A percentile compares a stretch with the other conserved stretches of the same genome.
phyloP scores from a whole-genome alignment of 2,888 invertebrate genomes.

The Nymphalis c-album region DNA sequence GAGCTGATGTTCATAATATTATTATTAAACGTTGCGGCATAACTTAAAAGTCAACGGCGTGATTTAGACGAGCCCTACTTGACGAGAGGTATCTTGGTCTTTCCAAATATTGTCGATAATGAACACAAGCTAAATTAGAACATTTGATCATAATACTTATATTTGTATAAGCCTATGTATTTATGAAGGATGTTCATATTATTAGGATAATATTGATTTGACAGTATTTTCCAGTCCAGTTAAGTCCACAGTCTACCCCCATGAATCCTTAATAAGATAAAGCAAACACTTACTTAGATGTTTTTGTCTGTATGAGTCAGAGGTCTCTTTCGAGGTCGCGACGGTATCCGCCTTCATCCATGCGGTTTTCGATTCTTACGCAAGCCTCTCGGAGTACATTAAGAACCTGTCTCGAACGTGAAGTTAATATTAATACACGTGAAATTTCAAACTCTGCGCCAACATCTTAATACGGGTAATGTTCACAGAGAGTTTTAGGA shows the following conservation, averaged over 20 bases:
- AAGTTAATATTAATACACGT: conserved; percentile 29
- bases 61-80: too few species aligned
- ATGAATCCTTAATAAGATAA: background rate
- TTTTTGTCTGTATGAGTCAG: conserved; percentile 55
- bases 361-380: conserved; percentile 44
- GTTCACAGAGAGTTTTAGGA: background rate
- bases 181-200: too few species aligned
- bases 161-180: too few species aligned
- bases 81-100: too few species aligned
- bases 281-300: background rate
- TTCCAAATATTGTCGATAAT: too few species aligned
- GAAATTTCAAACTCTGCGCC: conserved; percentile 30
- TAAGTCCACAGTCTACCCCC: background rate
- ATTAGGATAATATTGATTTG: too few species aligned
- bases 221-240: too few species aligned
- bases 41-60: too few species aligned
- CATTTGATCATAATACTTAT: too few species aligned
- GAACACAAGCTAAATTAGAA: too few species aligned
- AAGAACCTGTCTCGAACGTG: conserved; percentile 37
- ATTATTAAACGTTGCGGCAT: too few species aligned
- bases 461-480: conserved; percentile 5
- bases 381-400: conserved; percentile 39
- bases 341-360: conserved; percentile 60
- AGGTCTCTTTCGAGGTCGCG: conserved; percentile 64
- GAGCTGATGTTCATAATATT: too few species aligned